Percentiles rank a stretch among this genome's conserved stretches.
phyloP scores from a whole-genome alignment of 2,797 vertebrate genomes.

The Periophthalmus magnuspinnatus region DNA sequence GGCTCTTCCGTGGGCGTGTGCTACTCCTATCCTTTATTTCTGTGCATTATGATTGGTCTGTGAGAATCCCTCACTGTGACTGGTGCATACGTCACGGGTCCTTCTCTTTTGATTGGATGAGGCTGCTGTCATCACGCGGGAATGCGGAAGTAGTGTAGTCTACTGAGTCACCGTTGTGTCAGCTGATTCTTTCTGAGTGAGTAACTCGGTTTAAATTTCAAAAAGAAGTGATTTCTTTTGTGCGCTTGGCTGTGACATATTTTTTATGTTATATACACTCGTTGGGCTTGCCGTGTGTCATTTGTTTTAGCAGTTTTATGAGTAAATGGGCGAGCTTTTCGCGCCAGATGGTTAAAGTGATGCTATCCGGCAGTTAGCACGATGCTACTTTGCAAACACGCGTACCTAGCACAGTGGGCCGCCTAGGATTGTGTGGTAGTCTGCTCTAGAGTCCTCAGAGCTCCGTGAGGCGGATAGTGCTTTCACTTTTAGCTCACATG shows the following conservation, averaged over 20 bases:
- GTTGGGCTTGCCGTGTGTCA: constrained; percentile 7
- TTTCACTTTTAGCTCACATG: constrained; percentile 56
- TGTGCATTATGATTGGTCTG: constrained; percentile 53
- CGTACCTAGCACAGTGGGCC: constrained; percentile 9
- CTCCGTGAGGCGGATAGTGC: constrained; percentile 10
- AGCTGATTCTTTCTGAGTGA: constrained; percentile 86
- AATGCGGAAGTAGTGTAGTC: constrained; percentile 82
- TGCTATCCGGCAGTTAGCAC: constrained; percentile 63
- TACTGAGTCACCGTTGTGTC: constrained; percentile 86
- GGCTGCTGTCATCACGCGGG: constrained; percentile 62
- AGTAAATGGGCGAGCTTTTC: constrained; percentile 6
- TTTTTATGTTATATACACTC: not conserved
- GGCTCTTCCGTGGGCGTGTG: constrained; percentile 77
- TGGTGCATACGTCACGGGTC: constrained; percentile 29
- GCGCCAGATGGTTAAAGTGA: constrained; percentile 20
- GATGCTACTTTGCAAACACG: constrained; percentile 51
- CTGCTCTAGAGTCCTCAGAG: constrained; percentile 7
- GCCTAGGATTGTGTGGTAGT: constrained; percentile 43
- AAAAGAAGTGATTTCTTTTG: constrained; percentile 46
- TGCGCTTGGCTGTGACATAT: constrained; percentile 22
- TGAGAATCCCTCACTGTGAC: constrained; percentile 15
- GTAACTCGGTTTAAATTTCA: constrained; percentile 75
- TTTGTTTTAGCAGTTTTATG: constrained; percentile 33
- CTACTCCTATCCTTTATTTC: constrained; percentile 22
- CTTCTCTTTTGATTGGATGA: constrained; percentile 53